Conservation (phyloP, 2,888 invertebrate genomes). For the Noctua janthe region DNA sequence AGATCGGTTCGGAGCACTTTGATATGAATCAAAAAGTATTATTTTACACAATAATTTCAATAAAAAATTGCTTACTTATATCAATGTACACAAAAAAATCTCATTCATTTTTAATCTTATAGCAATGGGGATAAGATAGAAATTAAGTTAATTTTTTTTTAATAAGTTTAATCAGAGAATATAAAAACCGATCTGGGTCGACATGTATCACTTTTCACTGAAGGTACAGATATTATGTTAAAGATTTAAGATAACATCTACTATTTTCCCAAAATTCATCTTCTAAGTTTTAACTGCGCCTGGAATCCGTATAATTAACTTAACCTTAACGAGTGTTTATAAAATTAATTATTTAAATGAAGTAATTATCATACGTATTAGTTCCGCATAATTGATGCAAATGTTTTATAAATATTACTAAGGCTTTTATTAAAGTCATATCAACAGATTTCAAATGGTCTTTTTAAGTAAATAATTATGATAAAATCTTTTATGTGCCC, state of each 20-base stretch:
- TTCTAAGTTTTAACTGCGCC: not conserved
- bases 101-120: too few relatives aligned
- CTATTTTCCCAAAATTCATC: not conserved
- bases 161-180: too few relatives aligned
- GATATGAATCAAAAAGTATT: too few relatives aligned
- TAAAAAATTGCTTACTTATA: too few relatives aligned
- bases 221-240: too few relatives aligned
- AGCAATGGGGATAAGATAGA: too few relatives aligned
- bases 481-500: constrained; percentile 5
- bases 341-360: constrained; percentile 44
- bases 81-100: too few relatives aligned
- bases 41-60: too few relatives aligned
- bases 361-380: constrained; percentile 28
- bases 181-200: too few relatives aligned
- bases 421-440: constrained; percentile 40
- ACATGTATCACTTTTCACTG: too few relatives aligned
- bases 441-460: constrained; percentile 45
- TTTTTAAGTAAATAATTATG: constrained; percentile 29
- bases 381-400: constrained; percentile 36
- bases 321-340: constrained; percentile 8
- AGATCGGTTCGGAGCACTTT: too few relatives aligned
- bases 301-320: constrained; percentile 4
- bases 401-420: constrained; percentile 29
- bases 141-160: too few relatives aligned
- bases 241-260: not conserved